Evolutionary conservation across 2,113 vertebrate genomes (phyloP), one percentile per base, ranked within the genome.

Genomic region (Passer montanus): DNA sequence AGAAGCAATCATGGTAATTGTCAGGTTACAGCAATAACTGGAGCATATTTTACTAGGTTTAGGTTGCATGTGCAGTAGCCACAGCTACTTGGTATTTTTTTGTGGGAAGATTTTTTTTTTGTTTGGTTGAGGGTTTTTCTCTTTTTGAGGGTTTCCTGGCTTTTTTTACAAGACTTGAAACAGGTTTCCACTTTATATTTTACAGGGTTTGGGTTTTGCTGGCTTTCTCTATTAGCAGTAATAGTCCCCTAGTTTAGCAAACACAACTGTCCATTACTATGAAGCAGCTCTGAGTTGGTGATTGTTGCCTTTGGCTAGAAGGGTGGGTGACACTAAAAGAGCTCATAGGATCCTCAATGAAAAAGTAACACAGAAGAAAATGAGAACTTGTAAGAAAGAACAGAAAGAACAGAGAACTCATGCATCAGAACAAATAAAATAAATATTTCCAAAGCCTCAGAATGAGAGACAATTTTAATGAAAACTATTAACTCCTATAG

Each of bases 81-180:
- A 66, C 15, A 62, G 50, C 15, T 60, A 11, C 6, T 21, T 41
- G 9, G 2, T 17, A 21, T 52, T 47, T 52, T 64, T 82, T 62
- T 44, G 17, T 11, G 13, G 19, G 9, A 56, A 20, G 4, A 9
- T 9, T 8, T 13, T 55, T 10, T 33, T 37, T 52, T 17, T 47
- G 23, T 49, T 53, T 37, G 4, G 2, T 28, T 59, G 10, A 33
- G 39, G 0, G 0, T 2, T 49, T 39, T 76, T 74, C 7, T 33
- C 33, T 84, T 10, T 35, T 62, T 2, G 7, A 7, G 16, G 1
- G 0, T 1, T 44, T 27, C 15, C 23, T 86, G 7, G 1, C 3
- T 56, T 81, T 76, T 44, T 80, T 73, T 62, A 66, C 19, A 16
- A 28, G 35, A 28, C 7, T 30, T 24, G 23, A 77, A 73, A 84